These are phyloP conservation scores for Syrphus vitripennis DNA, from an alignment of 2,888 invertebrate genomes.

Conservation along the genomic window DNA sequence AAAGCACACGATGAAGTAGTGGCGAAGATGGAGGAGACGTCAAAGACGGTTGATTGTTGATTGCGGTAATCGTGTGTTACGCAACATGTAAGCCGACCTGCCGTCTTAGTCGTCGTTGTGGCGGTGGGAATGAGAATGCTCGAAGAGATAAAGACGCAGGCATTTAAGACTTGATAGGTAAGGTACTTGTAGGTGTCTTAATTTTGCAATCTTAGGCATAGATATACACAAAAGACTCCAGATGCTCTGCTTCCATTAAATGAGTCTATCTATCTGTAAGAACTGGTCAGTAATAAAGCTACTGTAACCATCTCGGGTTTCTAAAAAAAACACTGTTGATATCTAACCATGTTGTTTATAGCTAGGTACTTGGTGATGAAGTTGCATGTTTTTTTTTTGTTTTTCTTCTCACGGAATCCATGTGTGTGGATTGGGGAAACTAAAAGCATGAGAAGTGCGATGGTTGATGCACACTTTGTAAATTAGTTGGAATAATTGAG, in stretches of 20 bases:
- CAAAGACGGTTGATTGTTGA: conserved; percentile 36
- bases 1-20: conserved; percentile 45
- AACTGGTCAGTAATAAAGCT: conserved; percentile 52
- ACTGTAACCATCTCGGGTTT: conserved; percentile 26
- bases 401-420: not conserved
- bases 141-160: conserved; percentile 37
- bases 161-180: conserved; percentile 31
- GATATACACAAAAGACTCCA: conserved; percentile 50
- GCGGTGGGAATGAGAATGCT: conserved; percentile 58
- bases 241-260: conserved; percentile 56
- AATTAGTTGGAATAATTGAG: conserved; percentile 44
- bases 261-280: conserved; percentile 19
- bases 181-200: conserved; percentile 17
- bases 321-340: conserved; percentile 5
- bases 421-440: not conserved
- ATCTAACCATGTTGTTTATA: not conserved
- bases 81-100: conserved; percentile 67
- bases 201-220: conserved; percentile 42
- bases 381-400: not conserved
- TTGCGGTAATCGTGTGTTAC: conserved; percentile 67
- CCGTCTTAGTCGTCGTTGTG: conserved; percentile 33
- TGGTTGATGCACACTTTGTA: conserved; percentile 28
- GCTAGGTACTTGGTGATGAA: not conserved
- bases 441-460: not conserved
- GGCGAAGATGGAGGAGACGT: conserved; percentile 10